Percentiles rank a stretch among this genome's conserved stretches.
These are phyloP conservation scores for Notarius lentiginosus DNA, from an alignment of 2,113 vertebrate genomes.

Conservation along the genomic window DNA sequence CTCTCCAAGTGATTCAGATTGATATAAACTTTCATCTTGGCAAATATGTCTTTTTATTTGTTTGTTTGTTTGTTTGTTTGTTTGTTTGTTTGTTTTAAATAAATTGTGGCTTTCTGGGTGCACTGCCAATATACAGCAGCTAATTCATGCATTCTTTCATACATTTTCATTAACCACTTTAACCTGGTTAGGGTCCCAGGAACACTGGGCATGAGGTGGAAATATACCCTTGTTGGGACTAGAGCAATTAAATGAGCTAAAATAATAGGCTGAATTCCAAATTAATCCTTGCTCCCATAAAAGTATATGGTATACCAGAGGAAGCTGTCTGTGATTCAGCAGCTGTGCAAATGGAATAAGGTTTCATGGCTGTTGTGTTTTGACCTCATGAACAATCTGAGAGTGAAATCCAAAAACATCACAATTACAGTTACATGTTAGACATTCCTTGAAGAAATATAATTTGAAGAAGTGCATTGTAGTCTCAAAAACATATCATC, in stretches of 20 bases:
- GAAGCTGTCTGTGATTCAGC: not conserved
- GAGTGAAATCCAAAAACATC: not conserved
- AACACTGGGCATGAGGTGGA: not conserved
- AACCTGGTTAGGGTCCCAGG: not conserved
- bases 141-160: not conserved
- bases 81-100: too few relatives aligned
- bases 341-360: too few relatives aligned
- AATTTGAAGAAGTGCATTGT: too few relatives aligned
- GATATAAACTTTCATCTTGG: not conserved
- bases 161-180: not conserved
- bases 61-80: not conserved
- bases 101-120: not conserved
- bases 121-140: not conserved
- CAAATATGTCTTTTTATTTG: not conserved
- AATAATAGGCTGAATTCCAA: not conserved
- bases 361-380: not conserved
- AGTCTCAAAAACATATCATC: too few relatives aligned
- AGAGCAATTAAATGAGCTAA: not conserved
- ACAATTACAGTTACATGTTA: not conserved
- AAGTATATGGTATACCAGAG: not conserved
- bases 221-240: not conserved
- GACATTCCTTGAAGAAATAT: not conserved
- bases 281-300: not conserved
- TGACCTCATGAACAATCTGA: not conserved
- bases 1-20: not conserved